phyloP scores from a whole-genome alignment of 64 coral and sea anemone genomes.

The Pachyseris speciosa region DNA sequence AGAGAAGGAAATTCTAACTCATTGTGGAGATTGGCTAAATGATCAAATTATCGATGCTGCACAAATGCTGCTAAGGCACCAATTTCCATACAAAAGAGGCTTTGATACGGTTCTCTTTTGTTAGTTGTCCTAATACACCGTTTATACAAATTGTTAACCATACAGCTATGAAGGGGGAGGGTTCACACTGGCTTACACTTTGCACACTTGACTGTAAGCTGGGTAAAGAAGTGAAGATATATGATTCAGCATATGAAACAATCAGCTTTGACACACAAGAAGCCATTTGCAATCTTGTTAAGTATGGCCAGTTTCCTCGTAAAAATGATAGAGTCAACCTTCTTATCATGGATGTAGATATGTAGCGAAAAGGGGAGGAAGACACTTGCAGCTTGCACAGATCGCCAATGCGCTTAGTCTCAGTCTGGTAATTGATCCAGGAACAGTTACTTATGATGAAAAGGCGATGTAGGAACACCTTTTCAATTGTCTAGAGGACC shows the following conservation, averaged over 20 bases:
- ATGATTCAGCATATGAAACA: not conserved
- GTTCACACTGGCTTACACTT: not conserved
- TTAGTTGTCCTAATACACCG: not conserved
- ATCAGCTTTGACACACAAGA: not conserved
- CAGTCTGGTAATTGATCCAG: no score
- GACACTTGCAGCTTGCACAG: no score
- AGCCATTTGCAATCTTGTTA: no score
- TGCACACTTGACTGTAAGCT: not conserved
- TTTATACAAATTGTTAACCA: not conserved
- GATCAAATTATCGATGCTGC: not conserved
- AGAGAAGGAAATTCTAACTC: not conserved
- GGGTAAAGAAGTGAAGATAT: not conserved
- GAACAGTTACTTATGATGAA: not conserved
- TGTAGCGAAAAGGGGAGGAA: not conserved
- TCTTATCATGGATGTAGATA: not conserved
- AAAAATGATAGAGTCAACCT: not conserved
- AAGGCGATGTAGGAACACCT: not conserved
- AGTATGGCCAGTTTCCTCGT: not conserved
- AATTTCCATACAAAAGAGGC: not conserved
- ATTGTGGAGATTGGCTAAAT: not conserved
- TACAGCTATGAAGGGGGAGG: not conserved
- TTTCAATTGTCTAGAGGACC: not conserved
- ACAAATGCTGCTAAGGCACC: not conserved
- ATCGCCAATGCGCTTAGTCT: no score
- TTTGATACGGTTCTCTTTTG: not conserved